phyloP scores from a whole-genome alignment of 2,797 vertebrate species.

The Taenioides sp. region DNA sequence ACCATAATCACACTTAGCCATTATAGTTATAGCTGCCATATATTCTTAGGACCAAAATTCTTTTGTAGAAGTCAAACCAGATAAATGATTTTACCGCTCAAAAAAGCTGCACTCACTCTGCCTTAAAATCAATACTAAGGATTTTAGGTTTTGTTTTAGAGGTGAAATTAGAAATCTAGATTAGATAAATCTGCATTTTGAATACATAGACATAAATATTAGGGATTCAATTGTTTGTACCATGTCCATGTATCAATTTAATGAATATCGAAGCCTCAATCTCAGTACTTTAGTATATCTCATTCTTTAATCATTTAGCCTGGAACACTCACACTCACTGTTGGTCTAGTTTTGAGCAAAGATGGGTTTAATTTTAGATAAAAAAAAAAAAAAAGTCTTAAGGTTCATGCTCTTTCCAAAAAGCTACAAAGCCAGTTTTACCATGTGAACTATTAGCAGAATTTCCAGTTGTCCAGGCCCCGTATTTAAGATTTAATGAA shows the following conservation, averaged over 20 bases:
- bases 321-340: slow-evolving; percentile 29
- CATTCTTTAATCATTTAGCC: slow-evolving; percentile 17
- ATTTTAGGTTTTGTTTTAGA: slow-evolving; percentile 23
- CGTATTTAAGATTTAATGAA: not conserved
- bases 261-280: slow-evolving; percentile 2
- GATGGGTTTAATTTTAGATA: not conserved
- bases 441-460: not conserved
- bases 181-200: slow-evolving; percentile 1
- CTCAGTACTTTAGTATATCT: not conserved
- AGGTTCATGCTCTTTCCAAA: not conserved
- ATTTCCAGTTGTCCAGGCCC: not conserved
- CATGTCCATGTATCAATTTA: slow-evolving; percentile 11
- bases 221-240: not conserved
- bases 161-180: not conserved
- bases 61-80: slow-evolving; percentile 11
- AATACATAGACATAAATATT: not conserved
- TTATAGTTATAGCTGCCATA: slow-evolving; percentile 8
- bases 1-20: slow-evolving; percentile 8
- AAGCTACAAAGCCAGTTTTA: not conserved
- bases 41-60: slow-evolving; percentile 4
- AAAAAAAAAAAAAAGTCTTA: too few species aligned
- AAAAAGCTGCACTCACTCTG: slow-evolving; percentile 35
- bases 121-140: slow-evolving; percentile 51
- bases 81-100: slow-evolving; percentile 19
- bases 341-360: not conserved